Evolutionary conservation across 2,797 vertebrate genomes (phyloP), one percentile per base, ranked within the genome.

Genomic region (Squalus acanthias): DNA sequence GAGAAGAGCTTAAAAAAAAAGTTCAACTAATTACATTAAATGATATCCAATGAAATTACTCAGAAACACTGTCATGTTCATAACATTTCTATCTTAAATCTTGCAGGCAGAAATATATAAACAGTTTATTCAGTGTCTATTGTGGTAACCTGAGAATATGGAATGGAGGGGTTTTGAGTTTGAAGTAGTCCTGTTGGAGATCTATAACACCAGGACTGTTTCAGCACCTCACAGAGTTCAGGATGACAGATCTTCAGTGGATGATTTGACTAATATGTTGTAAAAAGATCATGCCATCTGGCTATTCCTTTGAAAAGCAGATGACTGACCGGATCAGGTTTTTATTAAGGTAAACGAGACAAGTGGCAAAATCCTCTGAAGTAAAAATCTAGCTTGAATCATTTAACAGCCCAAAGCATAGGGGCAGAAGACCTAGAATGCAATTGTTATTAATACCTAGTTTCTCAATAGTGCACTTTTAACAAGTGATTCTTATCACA

Each of bases 251-350:
- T 95, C 46, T 33, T 95, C 94, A 76, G 94, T 95, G 94, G 94
- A 95, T 95, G 70, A 95, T 95, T 95, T 33, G 70, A 95, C 94
- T 95, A 95, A 95, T 95, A 95, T 95, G 94, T 95, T 95, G 94
- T 95, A 74, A 74, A 74, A 95, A 67, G 91, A 93, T 69, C 91
- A 46, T 93, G 65, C 91, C 91, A 69, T 93, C 91, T 93, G 91
- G 91, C 91, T 69, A 46, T 63, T 67, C 33, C 91, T 93, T 69
- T 93, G 63, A 93, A 93, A 93, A 93, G 88, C 91, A 69, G 91
- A 69, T 93, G 91, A 93, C 65, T 93, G 91, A 93, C 63, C 39
- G 46, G 91, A 93, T 93, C 91, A 93, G 91, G 91, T 69, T 93
- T 69, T 46, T 93, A 92, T 93, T 93, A 93, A 93, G 91, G 63